Evolutionary conservation across 2,888 invertebrate genomes (phyloP), one percentile per base, ranked within the genome.

Genomic region (Tenthredo notha): DNA sequence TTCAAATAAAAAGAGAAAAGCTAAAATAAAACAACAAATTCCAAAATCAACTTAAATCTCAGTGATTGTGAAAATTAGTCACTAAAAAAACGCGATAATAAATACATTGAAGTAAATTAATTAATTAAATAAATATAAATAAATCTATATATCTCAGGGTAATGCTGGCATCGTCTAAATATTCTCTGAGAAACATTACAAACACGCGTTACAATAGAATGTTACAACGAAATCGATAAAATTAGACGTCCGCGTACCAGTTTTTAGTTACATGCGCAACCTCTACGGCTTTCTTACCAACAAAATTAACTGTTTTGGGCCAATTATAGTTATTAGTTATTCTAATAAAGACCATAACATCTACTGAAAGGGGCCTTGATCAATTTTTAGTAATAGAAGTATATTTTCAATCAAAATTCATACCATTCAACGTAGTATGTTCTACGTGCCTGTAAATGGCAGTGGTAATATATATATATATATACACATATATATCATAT

Each of bases 91-190:
- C 37, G 40, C 61, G 80, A 61, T 61, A 80, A 61, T 80, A 80
- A 80, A 40, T 29, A 58, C 9, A 58, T 58, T 78, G 21, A 61
- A 77, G 15, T 80, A 40, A 85, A 85, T 75, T 87, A 86, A 33
- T 37, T 70, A 83, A 84, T 84, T 86, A 86, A 25, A 43, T 75
- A 82, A 84, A 84, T 82, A 83, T 85, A 86, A 86, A 88, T 86
- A 33, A 33, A 33, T 33, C n/a, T n/a, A 87, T 87, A 89, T 88
- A 88, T 90, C 88, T 87, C 88, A 87, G 88, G 86, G 87, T 87
- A 87, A 86, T 86, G 82, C 85, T 86, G 85, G 72, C 74, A 86
- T 85, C 85, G 84, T 84, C 37, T 84, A 70, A 70, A 65, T 58
- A 85, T 86, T 86, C 80, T 86, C 67, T 40, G 85, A 86, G 72